Evolutionary conservation across 2,888 invertebrate species (phyloP).

Genomic region (Ashinkailepas kermadecensis): DNA sequence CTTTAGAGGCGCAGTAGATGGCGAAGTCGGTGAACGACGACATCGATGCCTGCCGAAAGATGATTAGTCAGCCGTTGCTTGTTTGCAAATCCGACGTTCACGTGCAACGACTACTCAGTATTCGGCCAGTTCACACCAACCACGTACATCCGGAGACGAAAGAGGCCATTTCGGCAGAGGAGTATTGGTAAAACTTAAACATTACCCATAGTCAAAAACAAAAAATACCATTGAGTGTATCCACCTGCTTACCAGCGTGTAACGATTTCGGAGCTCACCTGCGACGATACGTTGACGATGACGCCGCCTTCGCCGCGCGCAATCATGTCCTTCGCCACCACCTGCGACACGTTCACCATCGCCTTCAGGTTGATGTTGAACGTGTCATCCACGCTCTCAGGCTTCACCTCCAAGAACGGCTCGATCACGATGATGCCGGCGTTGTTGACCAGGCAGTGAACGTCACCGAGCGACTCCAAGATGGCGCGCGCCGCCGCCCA

Average conservation of each 20-base stretch:
- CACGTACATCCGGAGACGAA: too few relatives aligned
- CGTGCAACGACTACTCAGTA: too few relatives aligned
- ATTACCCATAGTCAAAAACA: too few relatives aligned
- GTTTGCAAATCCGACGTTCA: too few relatives aligned
- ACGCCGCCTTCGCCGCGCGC: slow-evolving; percentile 60
- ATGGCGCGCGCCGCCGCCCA: slow-evolving; percentile 64
- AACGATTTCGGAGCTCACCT: slow-evolving; percentile 44
- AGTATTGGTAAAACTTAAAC: too few relatives aligned
- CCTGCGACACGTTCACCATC: slow-evolving; percentile 74
- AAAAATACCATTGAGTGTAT: too few relatives aligned
- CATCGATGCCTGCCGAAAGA: slow-evolving; percentile 70
- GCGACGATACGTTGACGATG: slow-evolving; percentile 86
- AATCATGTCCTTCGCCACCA: slow-evolving; percentile 65
- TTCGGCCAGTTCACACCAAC: too few relatives aligned
- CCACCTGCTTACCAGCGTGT: too few relatives aligned
- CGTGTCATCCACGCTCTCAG: slow-evolving; percentile 58
- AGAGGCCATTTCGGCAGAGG: too few relatives aligned
- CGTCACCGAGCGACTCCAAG: slow-evolving; percentile 54
- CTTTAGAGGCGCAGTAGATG: slow-evolving; percentile 78
- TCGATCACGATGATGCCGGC: slow-evolving; percentile 66
- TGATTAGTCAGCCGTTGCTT: slow-evolving; percentile 50
- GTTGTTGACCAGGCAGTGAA: slow-evolving; percentile 84
- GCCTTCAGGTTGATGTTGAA: slow-evolving; percentile 73
- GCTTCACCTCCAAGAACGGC: slow-evolving; percentile 60
- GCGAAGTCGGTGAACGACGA: slow-evolving; percentile 63